Conservation (phyloP, 2,888 invertebrate species). For the Leptothorax acervorum region DNA sequence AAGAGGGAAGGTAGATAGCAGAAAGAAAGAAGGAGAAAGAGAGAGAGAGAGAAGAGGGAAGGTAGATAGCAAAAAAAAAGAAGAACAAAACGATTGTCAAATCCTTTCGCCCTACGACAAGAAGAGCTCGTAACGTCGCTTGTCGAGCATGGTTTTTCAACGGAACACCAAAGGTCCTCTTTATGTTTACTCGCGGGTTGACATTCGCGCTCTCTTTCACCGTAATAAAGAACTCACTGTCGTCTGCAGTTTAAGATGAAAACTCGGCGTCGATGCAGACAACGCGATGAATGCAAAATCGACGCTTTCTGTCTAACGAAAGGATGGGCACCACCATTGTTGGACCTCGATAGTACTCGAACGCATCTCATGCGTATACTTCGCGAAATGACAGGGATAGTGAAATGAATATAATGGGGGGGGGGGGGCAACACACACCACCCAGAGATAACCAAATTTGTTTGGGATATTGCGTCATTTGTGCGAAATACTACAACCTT, state of each 20-base stretch:
- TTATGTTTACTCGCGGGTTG: conserved; percentile 61
- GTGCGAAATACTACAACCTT: neutral
- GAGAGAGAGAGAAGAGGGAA: neutral
- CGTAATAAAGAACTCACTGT: conserved; percentile 70
- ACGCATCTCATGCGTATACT: conserved; percentile 39
- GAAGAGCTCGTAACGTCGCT: conserved; percentile 43
- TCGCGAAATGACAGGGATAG: neutral
- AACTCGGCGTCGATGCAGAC: conserved; percentile 65
- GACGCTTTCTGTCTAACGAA: conserved; percentile 58
- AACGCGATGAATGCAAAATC: conserved; percentile 64
- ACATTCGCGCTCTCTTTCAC: conserved; percentile 60
- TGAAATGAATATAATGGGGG: conserved; percentile 46
- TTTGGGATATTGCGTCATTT: conserved; percentile 28
- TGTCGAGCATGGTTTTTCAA: conserved; percentile 52
- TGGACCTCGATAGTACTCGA: conserved; percentile 49
- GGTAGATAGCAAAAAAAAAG: conserved; percentile 30
- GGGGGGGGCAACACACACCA: neutral
- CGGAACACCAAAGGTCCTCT: conserved; percentile 31
- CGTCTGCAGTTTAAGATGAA: conserved; percentile 72
- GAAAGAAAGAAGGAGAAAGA: conserved; percentile 1
- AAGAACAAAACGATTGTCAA: conserved; percentile 60
- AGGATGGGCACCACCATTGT: conserved; percentile 68
- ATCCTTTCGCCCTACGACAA: conserved; percentile 20
- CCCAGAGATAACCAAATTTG: conserved; percentile 4
- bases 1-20: conserved; percentile 3